Conservation (phyloP, 2,797 vertebrate genomes). For the Ptychobarbus kaznakovi region DNA sequence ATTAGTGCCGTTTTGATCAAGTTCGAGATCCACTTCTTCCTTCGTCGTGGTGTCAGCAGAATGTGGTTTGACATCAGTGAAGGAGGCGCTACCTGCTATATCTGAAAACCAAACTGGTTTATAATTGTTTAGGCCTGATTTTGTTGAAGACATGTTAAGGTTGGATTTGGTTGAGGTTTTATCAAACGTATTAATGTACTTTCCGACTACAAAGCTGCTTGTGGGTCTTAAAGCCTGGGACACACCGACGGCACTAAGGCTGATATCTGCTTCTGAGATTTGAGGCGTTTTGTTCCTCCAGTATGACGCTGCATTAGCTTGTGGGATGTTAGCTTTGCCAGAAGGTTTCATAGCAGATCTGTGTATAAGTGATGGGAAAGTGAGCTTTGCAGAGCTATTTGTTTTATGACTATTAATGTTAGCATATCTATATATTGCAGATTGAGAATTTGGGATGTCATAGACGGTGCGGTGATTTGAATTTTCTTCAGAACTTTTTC, state of each 20-base stretch:
- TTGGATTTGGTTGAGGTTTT: constrained; percentile 1
- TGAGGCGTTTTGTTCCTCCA: neutral
- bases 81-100: constrained; percentile 64
- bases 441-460: constrained; percentile 18
- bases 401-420: neutral
- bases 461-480: constrained; percentile 7
- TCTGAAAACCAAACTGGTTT: constrained; percentile 54
- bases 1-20: neutral
- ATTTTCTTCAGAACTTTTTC: constrained; percentile 1
- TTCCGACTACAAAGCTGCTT: constrained; percentile 61
- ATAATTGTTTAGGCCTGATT: neutral
- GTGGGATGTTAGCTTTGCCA: constrained; percentile 6
- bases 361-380: neutral
- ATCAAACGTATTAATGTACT: constrained; percentile 27
- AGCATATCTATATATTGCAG: neutral
- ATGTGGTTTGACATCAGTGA: constrained; percentile 45
- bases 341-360: constrained; percentile 10
- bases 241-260: neutral
- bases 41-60: neutral
- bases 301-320: neutral
- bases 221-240: constrained; percentile 26
- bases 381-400: neutral
- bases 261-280: neutral
- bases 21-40: neutral
- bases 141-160: neutral